These are phyloP conservation scores for Balaeniceps rex DNA, from an alignment of 2,113 vertebrate genomes.

Conservation along the genomic window DNA sequence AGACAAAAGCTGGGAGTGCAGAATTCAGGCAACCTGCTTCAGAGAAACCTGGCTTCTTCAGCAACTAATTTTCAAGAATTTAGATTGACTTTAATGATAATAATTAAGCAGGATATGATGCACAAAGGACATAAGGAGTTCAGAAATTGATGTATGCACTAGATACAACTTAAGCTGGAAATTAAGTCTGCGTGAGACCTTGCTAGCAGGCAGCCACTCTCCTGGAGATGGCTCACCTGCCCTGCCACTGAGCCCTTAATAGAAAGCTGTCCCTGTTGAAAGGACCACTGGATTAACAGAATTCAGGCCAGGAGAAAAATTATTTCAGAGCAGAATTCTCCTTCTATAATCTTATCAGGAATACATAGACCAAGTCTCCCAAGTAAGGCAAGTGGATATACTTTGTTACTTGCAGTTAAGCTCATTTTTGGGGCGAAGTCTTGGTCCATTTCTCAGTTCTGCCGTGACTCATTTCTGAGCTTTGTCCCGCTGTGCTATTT, in stretches of 20 bases:
- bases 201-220: background rate
- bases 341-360: background rate
- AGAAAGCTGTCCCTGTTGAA: background rate
- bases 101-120: background rate
- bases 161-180: background rate
- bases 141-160: background rate
- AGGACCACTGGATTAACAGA: background rate
- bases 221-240: background rate
- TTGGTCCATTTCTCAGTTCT: background rate
- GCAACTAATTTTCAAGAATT: background rate
- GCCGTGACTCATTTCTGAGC: background rate
- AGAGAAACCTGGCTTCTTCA: background rate
- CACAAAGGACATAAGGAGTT: background rate
- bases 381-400: background rate
- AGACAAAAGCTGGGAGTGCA: background rate
- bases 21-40: background rate
- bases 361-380: background rate
- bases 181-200: background rate
- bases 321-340: background rate
- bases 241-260: background rate
- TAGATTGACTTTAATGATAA: background rate
- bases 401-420: background rate
- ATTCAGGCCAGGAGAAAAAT: background rate
- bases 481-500: background rate
- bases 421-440: background rate